Evolutionary conservation across 2,888 invertebrate genomes (phyloP), one percentile per base, ranked within the genome.

Genomic region (Glaucopsyche alexis): DNA sequence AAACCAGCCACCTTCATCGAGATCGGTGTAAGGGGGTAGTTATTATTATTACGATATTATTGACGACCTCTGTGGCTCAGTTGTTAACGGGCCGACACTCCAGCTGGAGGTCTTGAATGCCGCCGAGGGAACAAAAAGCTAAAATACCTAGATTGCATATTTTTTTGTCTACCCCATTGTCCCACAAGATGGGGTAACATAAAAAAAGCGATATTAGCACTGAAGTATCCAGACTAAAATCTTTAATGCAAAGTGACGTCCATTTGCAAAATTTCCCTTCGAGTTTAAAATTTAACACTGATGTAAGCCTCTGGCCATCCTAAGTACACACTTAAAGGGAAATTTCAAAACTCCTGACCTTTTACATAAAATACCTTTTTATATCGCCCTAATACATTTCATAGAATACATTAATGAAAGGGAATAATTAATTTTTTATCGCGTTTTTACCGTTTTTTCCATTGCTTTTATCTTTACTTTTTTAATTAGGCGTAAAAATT

Each of bases 281-380:
- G 29, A 60, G 13, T 60, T 29, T 60, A 38, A 29, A 60, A 60
- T 60, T 29, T 38, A 14, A 60, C 13, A 60, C 60, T 29, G 60
- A 60, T 14, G 14, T 60, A 60, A 60, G 29, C 60, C 55, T 19
- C 55, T 60, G 60, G 29, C 60, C 60, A 60, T 60, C 60, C 60
- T 60, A 60, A 60, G 29, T 60, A 60, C 60, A 60, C 60, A 60
- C 60, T 60, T 38, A 60, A 60, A 60, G 60, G 13, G 29, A 60
- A 60, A 60, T 60, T 60, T 60, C 29, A 7, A 60, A 60, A 60
- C 60, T 60, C 60, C 60, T 60, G 60, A 60, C 60, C 60, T 60
- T 60, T 60, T 60, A 60, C 60, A 60, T 60, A 60, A 60, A 60
- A 60, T 60, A 29, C 29, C 60, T 60, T 60, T 60, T 60, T 60